Evolutionary conservation across 2,797 vertebrate species (phyloP), one percentile per base, ranked within the genome.

Genomic region (Sebastiscus albofasciatus): DNA sequence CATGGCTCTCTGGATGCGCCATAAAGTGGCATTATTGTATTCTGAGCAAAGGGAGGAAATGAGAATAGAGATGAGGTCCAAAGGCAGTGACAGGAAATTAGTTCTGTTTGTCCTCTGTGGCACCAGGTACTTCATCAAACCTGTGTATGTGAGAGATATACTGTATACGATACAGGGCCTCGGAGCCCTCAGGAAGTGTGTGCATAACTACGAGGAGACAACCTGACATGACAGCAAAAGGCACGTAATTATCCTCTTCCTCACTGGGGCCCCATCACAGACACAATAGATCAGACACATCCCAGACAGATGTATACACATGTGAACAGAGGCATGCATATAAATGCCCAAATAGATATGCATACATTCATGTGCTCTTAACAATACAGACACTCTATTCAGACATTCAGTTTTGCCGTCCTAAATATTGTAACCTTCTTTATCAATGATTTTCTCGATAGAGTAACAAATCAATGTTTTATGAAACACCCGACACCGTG

Each of bases 51-150:
- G 76, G 71, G 87, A 93, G 93, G 92, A 93, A 93, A 94, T 93
- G 89, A 92, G 89, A 94, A 92, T 84, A 92, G 91, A 93, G 88
- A 93, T 86, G 83, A 91, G 91, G 91, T 95, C 90, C 89, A 92
- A 94, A 90, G 86, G 90, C 90, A 85, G 89, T 89, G 90, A 93
- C 94, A 95, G 95, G 94, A 96, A 95, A 95, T 96, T 89, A 94
- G 94, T 94, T 94, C 87, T 94, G 91, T 92, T 95, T 94, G 90
- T 95, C 93, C 90, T 91, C 89, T 71, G 89, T 91, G 92, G 92
- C 90, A 93, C 91, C 84, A 85, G 85, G 93, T 93, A 94, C 91
- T 94, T 94, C 90, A 95, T 95, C 93, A 91, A 91, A 90, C 86
- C 89, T 78, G 81, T 87, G 84, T 85, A 83, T 93, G 76, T 78